Conservation (phyloP, 2,113 vertebrate species). For the Piprites chloris region DNA sequence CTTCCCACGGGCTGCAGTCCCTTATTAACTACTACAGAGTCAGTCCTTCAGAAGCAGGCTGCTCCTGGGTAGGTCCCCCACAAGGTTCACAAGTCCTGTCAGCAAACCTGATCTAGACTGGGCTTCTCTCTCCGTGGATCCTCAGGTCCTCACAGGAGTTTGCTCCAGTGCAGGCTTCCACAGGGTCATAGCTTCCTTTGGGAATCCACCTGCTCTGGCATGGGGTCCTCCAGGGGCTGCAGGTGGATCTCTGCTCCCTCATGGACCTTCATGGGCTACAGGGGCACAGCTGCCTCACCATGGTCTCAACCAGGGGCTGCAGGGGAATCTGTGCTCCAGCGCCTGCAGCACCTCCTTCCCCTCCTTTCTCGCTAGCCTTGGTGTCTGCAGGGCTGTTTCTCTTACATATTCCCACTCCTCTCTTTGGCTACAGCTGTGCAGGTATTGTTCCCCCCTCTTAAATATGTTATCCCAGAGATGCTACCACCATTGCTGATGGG, state of each 20-base stretch:
- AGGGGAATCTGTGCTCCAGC: not conserved
- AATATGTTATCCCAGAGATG: not conserved
- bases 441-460: not conserved
- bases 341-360: not conserved
- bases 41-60: not conserved
- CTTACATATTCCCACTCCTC: rapidly evolving
- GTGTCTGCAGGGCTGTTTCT: not conserved
- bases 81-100: not conserved
- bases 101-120: not conserved
- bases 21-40: rapidly evolving
- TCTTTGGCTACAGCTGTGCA: not conserved
- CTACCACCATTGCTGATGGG: rapidly evolving
- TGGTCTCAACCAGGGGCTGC: not conserved
- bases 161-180: not conserved
- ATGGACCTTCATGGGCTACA: not conserved
- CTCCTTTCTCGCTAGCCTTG: not conserved
- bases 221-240: not conserved
- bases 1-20: not conserved
- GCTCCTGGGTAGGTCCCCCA: not conserved
- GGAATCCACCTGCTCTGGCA: rapidly evolving
- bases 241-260: not conserved
- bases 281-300: not conserved
- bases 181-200: not conserved
- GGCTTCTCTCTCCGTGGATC: not conserved
- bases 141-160: not conserved